phyloP scores from a whole-genome alignment of 1,140 invertebrate genomes.

The Ephestia elutella region DNA sequence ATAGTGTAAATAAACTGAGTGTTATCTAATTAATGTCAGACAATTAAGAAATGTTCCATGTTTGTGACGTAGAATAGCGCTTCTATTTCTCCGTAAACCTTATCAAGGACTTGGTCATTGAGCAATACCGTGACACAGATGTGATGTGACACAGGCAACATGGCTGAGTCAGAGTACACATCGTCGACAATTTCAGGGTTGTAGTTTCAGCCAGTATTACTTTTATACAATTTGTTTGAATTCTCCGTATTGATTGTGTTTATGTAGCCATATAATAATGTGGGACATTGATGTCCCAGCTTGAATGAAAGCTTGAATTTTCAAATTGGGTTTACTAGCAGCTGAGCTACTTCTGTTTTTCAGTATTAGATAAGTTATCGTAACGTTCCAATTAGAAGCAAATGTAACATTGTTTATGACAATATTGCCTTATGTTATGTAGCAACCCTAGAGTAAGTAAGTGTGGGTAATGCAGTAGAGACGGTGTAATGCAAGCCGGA shows the following conservation, averaged over 20 bases:
- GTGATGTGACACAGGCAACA: constrained; percentile 20
- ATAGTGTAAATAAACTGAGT: too few species aligned
- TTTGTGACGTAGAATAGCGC: not conserved
- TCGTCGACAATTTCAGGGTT: not conserved
- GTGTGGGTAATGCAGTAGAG: constrained; percentile 9
- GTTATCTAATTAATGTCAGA: not conserved
- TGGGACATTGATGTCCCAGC: too few species aligned
- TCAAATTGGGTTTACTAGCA: too few species aligned
- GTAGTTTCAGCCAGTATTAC: not conserved
- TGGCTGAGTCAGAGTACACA: constrained; percentile 15
- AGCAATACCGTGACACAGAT: constrained; percentile 23
- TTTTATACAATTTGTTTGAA: not conserved
- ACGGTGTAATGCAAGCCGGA: constrained; percentile 33
- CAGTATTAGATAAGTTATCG: too few species aligned
- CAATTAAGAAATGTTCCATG: not conserved
- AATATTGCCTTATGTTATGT: too few species aligned
- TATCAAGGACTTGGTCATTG: constrained; percentile 12
- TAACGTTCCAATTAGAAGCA: too few species aligned
- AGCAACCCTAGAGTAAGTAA: not conserved
- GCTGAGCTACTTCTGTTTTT: too few species aligned
- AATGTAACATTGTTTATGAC: too few species aligned
- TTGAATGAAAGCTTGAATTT: too few species aligned
- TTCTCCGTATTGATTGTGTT: not conserved
- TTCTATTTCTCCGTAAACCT: not conserved
- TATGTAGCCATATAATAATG: too few species aligned